Evolutionary conservation across 2,888 invertebrate genomes (phyloP).

Genomic region (Eupithecia centaureata): DNA sequence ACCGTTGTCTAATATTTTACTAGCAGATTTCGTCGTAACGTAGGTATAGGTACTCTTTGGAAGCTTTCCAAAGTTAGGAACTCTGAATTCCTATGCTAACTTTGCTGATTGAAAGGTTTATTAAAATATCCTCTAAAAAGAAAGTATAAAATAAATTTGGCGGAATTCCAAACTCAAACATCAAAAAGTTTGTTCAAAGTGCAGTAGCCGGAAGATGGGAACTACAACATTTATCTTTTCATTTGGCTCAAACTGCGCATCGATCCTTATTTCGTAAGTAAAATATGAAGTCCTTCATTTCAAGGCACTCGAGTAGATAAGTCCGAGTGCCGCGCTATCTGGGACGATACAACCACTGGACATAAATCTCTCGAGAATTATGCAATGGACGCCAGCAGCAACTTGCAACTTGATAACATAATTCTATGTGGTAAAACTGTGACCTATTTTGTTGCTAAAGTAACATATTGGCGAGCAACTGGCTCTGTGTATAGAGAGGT

Average conservation of each 20-base stretch:
- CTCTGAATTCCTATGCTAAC: neutral
- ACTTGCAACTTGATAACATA: conserved; percentile 13
- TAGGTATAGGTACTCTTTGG: neutral
- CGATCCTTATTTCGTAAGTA: conserved; percentile 32
- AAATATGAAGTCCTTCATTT: conserved; percentile 38
- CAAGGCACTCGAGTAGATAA: conserved; percentile 31
- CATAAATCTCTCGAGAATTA: conserved; percentile 15
- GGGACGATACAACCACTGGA: conserved; percentile 18
- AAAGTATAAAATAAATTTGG: conserved; percentile 12
- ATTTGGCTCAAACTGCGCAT: conserved; percentile 23
- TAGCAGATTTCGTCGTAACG: conserved; percentile 21
- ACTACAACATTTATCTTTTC: conserved; percentile 30
- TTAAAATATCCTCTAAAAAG: conserved; percentile 11
- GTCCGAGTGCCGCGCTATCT: conserved; percentile 14
- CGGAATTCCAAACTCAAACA: conserved; percentile 25
- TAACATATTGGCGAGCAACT: conserved; percentile 4
- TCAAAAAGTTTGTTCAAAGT: conserved; percentile 24
- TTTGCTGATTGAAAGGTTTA: conserved; percentile 6
- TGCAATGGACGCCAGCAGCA: conserved; percentile 13
- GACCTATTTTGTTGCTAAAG: conserved; percentile 8
- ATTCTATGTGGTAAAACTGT: conserved; percentile 11
- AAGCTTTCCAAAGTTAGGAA: conserved; percentile 9
- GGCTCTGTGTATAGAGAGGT: neutral
- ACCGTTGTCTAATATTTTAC: conserved; percentile 29
- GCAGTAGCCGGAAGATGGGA: conserved; percentile 23